A percentile compares a stretch with the other conserved stretches of the same genome.
These are phyloP conservation scores for Melierax canorus DNA, from an alignment of 2,113 vertebrate species.

Conservation along the genomic window DNA sequence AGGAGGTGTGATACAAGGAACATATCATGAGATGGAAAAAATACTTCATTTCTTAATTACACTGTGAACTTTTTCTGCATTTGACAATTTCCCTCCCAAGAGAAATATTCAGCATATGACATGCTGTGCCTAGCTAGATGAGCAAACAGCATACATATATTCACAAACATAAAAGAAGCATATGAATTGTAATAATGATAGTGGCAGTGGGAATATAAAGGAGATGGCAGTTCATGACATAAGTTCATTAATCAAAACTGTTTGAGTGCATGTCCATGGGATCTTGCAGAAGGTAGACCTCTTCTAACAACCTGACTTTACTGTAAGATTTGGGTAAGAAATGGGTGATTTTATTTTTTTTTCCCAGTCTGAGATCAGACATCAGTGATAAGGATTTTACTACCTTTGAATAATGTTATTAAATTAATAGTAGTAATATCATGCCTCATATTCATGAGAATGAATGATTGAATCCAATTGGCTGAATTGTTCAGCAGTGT, in stretches of 20 bases:
- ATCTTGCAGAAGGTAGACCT: neutral
- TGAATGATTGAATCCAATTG: neutral
- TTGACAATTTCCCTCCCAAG: neutral
- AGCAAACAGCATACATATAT: neutral
- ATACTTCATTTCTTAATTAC: neutral
- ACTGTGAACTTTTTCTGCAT: neutral
- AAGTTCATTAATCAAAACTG: neutral
- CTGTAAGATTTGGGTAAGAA: neutral
- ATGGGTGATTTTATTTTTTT: neutral
- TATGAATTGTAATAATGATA: neutral
- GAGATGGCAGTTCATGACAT: neutral
- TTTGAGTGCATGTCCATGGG: neutral
- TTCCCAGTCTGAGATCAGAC: neutral
- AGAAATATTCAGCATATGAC: neutral
- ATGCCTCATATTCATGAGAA: neutral
- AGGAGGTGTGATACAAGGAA: neutral
- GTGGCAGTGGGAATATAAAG: neutral
- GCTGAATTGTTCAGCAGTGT: neutral
- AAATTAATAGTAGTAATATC: neutral
- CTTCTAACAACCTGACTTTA: neutral
- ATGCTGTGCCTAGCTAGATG: neutral
- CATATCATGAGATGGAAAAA: neutral
- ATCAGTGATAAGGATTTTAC: neutral
- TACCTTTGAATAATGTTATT: slow-evolving; percentile 1
- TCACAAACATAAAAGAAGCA: neutral